Base-by-base conservation (phyloP, 2,888 invertebrate genomes). In the Cephus pulcher region DNA sequence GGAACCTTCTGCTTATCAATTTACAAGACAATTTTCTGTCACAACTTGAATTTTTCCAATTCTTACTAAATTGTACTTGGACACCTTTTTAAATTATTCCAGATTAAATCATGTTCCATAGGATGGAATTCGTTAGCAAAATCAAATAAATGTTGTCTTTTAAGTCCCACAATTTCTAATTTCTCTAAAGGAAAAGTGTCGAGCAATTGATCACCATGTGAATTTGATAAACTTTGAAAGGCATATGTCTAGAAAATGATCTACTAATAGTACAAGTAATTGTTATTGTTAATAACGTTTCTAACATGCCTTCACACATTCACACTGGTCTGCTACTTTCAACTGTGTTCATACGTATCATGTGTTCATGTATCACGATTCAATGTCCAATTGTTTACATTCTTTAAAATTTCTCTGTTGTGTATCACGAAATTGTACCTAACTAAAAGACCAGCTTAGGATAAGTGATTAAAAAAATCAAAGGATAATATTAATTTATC, bases 1-100 rank as follows among this genome's bases (percentile, higher is more conserved):
- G 78, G 80, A 78, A 81, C 81, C 78, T 74, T 77, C 74, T 77
- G 75, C 75, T 80, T 77, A 76, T 81, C 77, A 77, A 78, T 76
- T 78, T 80, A 77, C 76, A 34, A 81, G 75, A 76, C 73, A 78
- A 80, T 75, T 71, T 56, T 56, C 9, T 23, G 2, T 56, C 2
- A 56, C 23, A 23, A 23, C 6, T 56, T 56, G 23, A 56, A 56
- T 23, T 9, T 40, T 56, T 56, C 4, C 56, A 56, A 56, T 23
- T 56, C 2, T 6, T 23, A 56, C 56, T 23, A 23, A 56, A 23
- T 23, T 56, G 56, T 2, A 15, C 56, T 56, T 40, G 0, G 23
- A 40, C 40, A 40, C 23, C 23, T 40, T 23, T 56, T 56, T 23
- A 23, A 56, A 23, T 56, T 56, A 56, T 23, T 56, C 23, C 23